These are phyloP conservation scores for Podabrus alpinus DNA, from an alignment of 2,888 invertebrate genomes.

Conservation along the genomic window DNA sequence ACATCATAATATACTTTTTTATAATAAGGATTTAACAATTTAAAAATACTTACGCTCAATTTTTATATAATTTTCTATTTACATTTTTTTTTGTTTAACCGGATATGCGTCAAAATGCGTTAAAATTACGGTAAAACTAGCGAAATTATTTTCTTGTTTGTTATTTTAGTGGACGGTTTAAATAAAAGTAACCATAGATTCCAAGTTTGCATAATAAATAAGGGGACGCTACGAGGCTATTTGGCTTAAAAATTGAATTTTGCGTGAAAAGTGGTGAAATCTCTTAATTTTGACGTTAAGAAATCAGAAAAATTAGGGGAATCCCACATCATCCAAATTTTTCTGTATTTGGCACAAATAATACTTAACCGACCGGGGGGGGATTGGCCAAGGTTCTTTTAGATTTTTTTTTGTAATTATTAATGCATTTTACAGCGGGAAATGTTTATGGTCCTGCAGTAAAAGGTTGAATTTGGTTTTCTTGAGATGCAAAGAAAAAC, in stretches of 20 bases:
- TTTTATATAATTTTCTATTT: conserved; percentile 6
- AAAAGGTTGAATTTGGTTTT: neutral
- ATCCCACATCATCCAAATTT: neutral
- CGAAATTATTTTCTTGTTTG: conserved; percentile 27
- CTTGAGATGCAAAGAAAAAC: no score
- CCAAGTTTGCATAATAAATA: neutral
- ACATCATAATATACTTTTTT: conserved; percentile 1
- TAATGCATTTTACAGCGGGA: no score
- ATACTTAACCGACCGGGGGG: neutral
- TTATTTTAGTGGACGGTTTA: conserved; percentile 24
- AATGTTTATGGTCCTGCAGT: no score
- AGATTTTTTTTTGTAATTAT: no score
- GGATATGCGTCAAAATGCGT: conserved; percentile 36
- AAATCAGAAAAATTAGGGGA: neutral
- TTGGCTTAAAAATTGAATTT: neutral
- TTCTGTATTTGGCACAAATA: neutral
- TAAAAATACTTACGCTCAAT: conserved; percentile 23
- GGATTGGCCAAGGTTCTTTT: neutral
- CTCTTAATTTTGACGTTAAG: neutral
- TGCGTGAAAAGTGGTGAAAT: neutral
- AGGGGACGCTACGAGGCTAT: neutral
- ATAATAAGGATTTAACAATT: conserved; percentile 19
- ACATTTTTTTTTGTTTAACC: conserved; percentile 31
- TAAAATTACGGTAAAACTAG: neutral
- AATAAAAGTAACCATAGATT: neutral